These are phyloP conservation scores for Meda fulgida DNA, from an alignment of 2,797 vertebrate genomes.

Conservation along the genomic window DNA sequence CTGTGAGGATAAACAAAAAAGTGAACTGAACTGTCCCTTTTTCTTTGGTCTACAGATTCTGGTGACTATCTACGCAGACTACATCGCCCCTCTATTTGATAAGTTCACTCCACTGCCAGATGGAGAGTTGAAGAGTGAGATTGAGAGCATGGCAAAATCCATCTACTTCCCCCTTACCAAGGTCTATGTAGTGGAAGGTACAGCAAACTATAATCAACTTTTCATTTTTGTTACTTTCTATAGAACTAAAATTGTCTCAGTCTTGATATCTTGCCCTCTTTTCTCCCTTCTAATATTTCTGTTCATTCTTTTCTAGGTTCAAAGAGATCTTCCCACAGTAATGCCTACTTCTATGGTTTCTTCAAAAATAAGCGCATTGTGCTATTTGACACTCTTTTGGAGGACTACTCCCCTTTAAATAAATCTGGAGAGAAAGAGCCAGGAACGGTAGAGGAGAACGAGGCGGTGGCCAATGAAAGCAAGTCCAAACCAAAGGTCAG, in stretches of 20 bases:
- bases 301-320: conserved; percentile 82
- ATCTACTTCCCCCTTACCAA: conserved; percentile 97
- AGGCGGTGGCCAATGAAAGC: conserved; percentile 76
- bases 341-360: conserved; percentile 99
- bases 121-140: conserved; percentile 91
- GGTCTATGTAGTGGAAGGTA: conserved; percentile 98
- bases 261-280: not conserved
- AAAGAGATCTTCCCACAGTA: conserved; percentile 98
- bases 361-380: conserved; percentile 99
- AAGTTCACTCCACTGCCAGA: conserved; percentile 96
- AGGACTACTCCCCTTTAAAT: conserved; percentile 93
- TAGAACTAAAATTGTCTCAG: not conserved
- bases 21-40: not conserved
- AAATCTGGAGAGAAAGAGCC: conserved; percentile 79
- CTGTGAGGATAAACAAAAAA: not conserved
- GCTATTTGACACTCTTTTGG: conserved; percentile 95
- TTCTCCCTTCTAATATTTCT: not conserved
- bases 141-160: conserved; percentile 92
- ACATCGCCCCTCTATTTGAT: conserved; percentile 98
- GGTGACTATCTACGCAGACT: conserved; percentile 98
- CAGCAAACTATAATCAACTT: conserved; percentile 45
- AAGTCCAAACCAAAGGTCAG: conserved; percentile 89
- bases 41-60: conserved; percentile 80
- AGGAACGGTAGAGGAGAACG: conserved; percentile 64
- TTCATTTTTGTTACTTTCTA: not conserved